These are phyloP conservation scores for Patella vulgata DNA, from an alignment of 1,140 invertebrate genomes.

Conservation along the genomic window DNA sequence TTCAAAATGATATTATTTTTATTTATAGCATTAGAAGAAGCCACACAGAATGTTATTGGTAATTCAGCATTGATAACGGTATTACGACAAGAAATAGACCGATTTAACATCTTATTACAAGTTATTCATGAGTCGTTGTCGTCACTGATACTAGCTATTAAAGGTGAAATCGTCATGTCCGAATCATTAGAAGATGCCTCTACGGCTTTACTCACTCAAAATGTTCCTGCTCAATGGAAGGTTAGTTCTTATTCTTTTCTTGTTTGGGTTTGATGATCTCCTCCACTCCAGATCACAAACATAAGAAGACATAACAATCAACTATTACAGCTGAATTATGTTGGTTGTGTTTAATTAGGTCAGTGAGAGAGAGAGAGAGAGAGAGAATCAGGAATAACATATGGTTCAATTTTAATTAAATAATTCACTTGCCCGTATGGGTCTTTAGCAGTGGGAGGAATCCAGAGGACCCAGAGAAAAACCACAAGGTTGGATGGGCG, in stretches of 20 bases:
- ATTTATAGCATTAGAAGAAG: constrained; percentile 47
- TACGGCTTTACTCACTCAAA: constrained; percentile 78
- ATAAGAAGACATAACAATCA: too few species aligned
- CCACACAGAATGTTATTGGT: constrained; percentile 42
- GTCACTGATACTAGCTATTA: constrained; percentile 81
- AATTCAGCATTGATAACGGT: constrained; percentile 77
- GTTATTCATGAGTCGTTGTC: constrained; percentile 77
- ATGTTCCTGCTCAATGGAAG: constrained; percentile 68
- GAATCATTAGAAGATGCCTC: constrained; percentile 84
- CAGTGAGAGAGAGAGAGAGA: too few species aligned
- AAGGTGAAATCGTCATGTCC: constrained; percentile 87
- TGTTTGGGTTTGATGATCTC: not conserved
- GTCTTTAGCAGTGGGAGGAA: too few species aligned
- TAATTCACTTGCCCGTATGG: too few species aligned
- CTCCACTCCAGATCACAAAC: too few species aligned
- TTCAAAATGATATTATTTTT: too few species aligned
- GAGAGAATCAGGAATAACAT: too few species aligned
- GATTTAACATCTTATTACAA: constrained; percentile 80
- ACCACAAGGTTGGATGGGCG: too few species aligned
- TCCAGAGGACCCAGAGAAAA: too few species aligned
- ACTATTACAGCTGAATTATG: too few species aligned
- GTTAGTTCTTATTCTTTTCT: constrained; percentile 41
- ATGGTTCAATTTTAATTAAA: too few species aligned
- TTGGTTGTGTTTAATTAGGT: too few species aligned
- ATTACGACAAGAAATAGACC: constrained; percentile 84